Base-by-base conservation (phyloP, 64 coral and sea anemone genomes). In the Hydrozoanthus tunicans region DNA sequence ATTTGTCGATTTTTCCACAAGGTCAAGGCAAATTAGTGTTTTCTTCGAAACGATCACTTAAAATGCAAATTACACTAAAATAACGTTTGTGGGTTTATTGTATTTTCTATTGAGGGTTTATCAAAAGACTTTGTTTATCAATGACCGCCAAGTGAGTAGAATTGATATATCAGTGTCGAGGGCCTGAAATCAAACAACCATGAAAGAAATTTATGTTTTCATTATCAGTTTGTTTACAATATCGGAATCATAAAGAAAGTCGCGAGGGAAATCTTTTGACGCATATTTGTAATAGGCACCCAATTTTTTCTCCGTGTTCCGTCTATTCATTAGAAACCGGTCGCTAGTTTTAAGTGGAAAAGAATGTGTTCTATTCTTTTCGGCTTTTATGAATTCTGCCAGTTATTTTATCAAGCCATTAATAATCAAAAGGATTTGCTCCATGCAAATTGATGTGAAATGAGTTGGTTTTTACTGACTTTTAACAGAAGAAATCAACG, bases 51-150 rank as follows among this genome's bases (percentile, higher is more conserved):
- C 17, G 9, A 74, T 60, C 55, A 88, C 84, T 86, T 88, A 59
- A 85, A 75, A 88, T 88, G 84, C 67, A 88, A 88, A 88, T 88
- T 88, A 59, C 68, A 73, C 67, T 60, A 88, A 10, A 69, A 61
- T 88, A 54, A 56, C 84, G 68, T 74, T 88, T 88, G 55, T 74
- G 56, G 23, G 24, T 88, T 60, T 17, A 59, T 88, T 73, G 80
- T 73, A 25, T 74, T 88, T 58, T 73, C 20, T 86, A 74, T 88
- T 72, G 69, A 73, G 52, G 59, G 74, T 60, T 7, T 73, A 88
- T 74, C 84, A 88, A 88, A 88, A 32, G 84, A 10, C 51, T 88
- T 88, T 88, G 56, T 74, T 88, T 88, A 24, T 43, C 23, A 56
- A 88, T 4, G 68, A 73, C 84, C 84, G 69, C 69, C 69, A 32